Base-by-base conservation (phyloP, 2,888 invertebrate species). In the Troglohyphantes excavatus region DNA sequence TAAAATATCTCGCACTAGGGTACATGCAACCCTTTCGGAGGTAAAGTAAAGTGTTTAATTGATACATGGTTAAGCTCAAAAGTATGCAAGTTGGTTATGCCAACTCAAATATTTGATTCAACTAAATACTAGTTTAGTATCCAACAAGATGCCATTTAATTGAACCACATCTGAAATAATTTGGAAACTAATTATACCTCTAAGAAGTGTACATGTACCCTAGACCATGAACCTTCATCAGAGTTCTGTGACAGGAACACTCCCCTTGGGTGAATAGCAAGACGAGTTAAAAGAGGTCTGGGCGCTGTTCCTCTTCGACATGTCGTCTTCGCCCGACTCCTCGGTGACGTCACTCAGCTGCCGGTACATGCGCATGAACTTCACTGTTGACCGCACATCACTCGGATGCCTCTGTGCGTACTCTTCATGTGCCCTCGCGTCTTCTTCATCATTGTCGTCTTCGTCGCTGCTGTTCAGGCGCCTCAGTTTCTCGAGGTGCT, bases 271-370 rank as follows among this genome's bases (percentile, higher is more conserved):
- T 2, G 39, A 39, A 39, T 13, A 39, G 13, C 7, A 13, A 7
- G 39, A 68, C 9, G 67, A 33, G 29, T 5, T 33, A 7, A 73
- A 43, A 0, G 76, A 61, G n/a, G n/a, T n/a, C n/a, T n/a, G n/a
- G 33, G 33, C 23, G 7, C 46, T 79, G 19, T 21, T 26, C 11
- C 26, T 27, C 33, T 76, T 76, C 7, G 26, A 33, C 7, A 67
- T 27, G 9, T 85, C 76, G 3, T 86, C 86, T 26, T 86, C 86
- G 1, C 68, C 21, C 0, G 75, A 68, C 33, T 84, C 90, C 65
- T 90, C 90, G 0, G 26, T 17, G 6, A 90, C 84, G 6, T 33
- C 83, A 39, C 90, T 90, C 27, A 90, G 9, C 21, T 90, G 90
- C 21, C 86, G 29, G 33, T 68, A 26, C 21, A 68, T 17, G 5